Percentiles rank a stretch among this genome's conserved stretches.
These are phyloP conservation scores for Potamarius usumacintae DNA, from an alignment of 2,113 vertebrate genomes.

Conservation along the genomic window DNA sequence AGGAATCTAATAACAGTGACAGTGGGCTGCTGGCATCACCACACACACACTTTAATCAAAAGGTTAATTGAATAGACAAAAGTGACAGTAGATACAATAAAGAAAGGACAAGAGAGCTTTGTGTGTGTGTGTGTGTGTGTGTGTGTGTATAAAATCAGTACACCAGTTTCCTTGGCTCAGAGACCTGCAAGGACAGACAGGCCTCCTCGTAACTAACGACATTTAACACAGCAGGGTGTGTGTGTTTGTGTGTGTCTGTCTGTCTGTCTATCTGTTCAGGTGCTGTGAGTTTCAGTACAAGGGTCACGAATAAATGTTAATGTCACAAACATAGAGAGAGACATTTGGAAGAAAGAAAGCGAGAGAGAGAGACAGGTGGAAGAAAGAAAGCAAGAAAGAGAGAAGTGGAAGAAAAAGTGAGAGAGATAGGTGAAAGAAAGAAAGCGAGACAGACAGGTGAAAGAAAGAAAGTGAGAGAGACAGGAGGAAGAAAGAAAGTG, in stretches of 20 bases:
- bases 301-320: neutral
- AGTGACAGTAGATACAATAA: constrained; percentile 12
- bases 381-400: neutral
- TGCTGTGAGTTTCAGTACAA: neutral
- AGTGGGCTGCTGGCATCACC: constrained; percentile 88
- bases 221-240: constrained; percentile 11
- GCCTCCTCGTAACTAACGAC: neutral
- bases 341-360: neutral
- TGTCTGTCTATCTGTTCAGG: neutral
- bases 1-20: constrained; percentile 99
- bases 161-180: neutral
- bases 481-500: neutral
- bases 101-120: neutral
- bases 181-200: constrained; percentile 16
- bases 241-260: neutral
- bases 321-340: neutral
- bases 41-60: neutral
- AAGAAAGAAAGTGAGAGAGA: neutral
- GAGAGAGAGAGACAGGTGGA: neutral
- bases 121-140: constrained; percentile 15
- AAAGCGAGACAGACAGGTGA: too few species aligned
- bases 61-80: constrained; percentile 8
- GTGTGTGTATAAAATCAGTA: neutral
- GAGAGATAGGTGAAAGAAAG: too few species aligned
- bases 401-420: too few species aligned